Evolutionary conservation across 2,113 vertebrate species (phyloP).

Genomic region (Periophthalmodon schlosseri): DNA sequence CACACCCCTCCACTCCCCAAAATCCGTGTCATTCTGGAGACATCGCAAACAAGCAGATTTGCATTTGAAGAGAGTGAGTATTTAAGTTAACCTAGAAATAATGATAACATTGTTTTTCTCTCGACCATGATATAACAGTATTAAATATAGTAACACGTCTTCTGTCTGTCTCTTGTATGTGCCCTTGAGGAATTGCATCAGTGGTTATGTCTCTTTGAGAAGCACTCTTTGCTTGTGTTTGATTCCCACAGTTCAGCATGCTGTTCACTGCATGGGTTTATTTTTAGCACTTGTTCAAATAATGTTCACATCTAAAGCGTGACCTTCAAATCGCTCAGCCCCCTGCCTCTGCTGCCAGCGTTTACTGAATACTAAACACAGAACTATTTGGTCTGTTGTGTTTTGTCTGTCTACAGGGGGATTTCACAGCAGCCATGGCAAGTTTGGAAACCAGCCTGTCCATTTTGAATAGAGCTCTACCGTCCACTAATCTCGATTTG

Average conservation of each 20-base stretch:
- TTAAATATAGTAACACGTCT: not conserved
- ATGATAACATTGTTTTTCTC: not conserved
- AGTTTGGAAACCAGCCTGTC: slow-evolving; percentile 92
- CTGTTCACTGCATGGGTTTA: not conserved
- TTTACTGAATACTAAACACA: not conserved
- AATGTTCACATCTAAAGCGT: slow-evolving; percentile 3
- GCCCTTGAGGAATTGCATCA: not conserved
- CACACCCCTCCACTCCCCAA: slow-evolving; percentile 90
- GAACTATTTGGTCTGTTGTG: not conserved
- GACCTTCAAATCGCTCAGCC: not conserved
- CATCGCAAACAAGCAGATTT: slow-evolving; percentile 95
- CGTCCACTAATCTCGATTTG: slow-evolving; percentile 86
- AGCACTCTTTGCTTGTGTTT: slow-evolving; percentile 10
- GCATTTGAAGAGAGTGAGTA: slow-evolving; percentile 85
- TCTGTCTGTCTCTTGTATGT: not conserved
- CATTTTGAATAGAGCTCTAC: slow-evolving; percentile 85
- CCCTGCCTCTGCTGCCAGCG: not conserved
- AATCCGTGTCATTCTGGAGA: slow-evolving; percentile 93
- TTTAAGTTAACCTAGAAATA: not conserved
- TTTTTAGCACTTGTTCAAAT: slow-evolving; percentile 31
- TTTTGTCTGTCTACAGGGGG: slow-evolving; percentile 76
- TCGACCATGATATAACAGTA: not conserved
- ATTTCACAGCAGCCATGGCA: slow-evolving; percentile 84
- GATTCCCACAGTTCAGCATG: slow-evolving; percentile 13
- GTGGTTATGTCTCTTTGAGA: not conserved